Evolutionary conservation across 2,797 vertebrate species (phyloP), one percentile per base, ranked within the genome.

Genomic region (Enteromius trimaculatus): DNA sequence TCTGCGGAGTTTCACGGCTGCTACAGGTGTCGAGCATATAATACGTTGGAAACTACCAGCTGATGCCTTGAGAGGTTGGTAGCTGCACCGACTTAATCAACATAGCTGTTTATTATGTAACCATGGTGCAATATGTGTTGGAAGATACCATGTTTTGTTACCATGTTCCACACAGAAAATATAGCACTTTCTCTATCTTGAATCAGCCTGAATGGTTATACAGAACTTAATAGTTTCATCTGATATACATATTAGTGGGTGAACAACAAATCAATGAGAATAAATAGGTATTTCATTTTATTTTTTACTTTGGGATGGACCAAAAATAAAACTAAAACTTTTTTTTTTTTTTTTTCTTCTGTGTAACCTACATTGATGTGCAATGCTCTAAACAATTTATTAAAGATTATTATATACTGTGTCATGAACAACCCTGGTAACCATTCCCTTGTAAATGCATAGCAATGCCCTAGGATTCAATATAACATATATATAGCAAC

Each of bases 21-120:
- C 19, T 23, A 62, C 79, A 49, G 53, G 79, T 42, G 44, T 64
- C 9, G 16, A 65, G 71, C 21, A 29, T 47, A 55, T 66, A 53
- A 66, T 75, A 17, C 16, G 1, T 9, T 71, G 31, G 14, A 62
- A 60, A 60, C 51, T 31, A 16, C 47, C 39, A 60, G 19, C 19
- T n/a, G 51, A 71, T 0, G 17, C 19, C 26, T 31, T 60, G 17
- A 9, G 9, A 42, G 34, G 34, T 9, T 47, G 23, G 17, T n/a
- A 47, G 53, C 13, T 44, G 23, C 39, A 29, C 49, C 9, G 2
- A 13, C 26, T 31, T 58, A 17, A 80, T 60, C 34, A 58, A 31
- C 2, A 1, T 13, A n/a, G 4, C 49, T 55, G 53, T 17, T 60
- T 19, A n/a, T 60, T 70, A 29, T 71, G 26, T 23, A 62, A 47